These are phyloP conservation scores for Solen grandis DNA, from an alignment of 1,140 invertebrate species.

Conservation along the genomic window DNA sequence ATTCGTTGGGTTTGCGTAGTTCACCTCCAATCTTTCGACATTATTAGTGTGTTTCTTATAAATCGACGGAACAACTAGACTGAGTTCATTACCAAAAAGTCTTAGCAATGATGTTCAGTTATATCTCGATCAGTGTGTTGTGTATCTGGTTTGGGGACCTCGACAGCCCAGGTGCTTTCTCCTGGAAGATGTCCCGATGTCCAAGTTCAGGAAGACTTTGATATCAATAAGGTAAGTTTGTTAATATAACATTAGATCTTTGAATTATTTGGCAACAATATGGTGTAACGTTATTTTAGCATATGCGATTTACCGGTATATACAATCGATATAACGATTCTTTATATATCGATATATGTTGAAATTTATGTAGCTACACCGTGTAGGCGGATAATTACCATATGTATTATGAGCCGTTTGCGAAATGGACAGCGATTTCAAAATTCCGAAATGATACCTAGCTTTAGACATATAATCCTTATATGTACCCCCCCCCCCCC, in stretches of 20 bases:
- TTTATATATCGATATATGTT: background rate
- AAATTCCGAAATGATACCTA: too few species aligned
- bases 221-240: background rate
- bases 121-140: too few species aligned
- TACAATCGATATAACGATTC: background rate
- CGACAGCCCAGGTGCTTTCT: background rate
- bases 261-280: background rate
- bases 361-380: background rate
- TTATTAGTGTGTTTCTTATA: too few species aligned
- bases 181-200: background rate
- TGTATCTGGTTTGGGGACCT: too few species aligned
- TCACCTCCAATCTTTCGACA: too few species aligned
- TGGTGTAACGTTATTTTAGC: background rate
- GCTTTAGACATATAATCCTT: too few species aligned
- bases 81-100: too few species aligned
- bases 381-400: background rate
- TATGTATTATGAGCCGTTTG: background rate
- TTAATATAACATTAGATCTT: background rate
- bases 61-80: too few species aligned
- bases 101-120: too few species aligned
- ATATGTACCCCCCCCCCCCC: too few species aligned
- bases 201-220: slow-evolving; percentile 6
- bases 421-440: too few species aligned
- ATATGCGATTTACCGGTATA: background rate
- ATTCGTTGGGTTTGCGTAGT: too few species aligned